These are phyloP conservation scores for Manis crassicaudata DNA, from an alignment of 2,797 vertebrate species.

Conservation along the genomic window DNA sequence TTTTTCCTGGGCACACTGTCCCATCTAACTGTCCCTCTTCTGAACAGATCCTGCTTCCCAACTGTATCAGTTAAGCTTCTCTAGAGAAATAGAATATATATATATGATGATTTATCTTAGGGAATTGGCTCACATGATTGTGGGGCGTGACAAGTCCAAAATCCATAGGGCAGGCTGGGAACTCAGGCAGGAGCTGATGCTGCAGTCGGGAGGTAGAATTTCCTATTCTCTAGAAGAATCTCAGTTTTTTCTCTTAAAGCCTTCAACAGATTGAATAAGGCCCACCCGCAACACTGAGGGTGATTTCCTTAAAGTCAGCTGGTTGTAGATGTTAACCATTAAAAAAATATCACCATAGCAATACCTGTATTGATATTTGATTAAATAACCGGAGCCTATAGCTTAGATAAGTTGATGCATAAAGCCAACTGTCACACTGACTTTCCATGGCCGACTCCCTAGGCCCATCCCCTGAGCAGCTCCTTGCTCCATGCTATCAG, in stretches of 20 bases:
- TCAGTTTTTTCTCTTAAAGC: neutral
- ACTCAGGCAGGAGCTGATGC: neutral
- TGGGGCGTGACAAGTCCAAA: neutral
- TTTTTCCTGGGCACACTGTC: neutral
- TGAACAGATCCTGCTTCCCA: neutral
- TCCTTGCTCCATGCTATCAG: accelerated
- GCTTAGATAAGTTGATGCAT: neutral
- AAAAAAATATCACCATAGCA: neutral
- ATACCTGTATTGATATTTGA: neutral
- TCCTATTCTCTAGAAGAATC: neutral
- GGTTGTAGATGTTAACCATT: neutral
- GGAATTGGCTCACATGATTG: neutral
- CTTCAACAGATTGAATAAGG: neutral
- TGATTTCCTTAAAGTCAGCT: neutral
- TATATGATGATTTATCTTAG: neutral
- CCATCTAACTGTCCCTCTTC: neutral
- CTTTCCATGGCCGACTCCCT: neutral
- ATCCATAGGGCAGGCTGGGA: neutral
- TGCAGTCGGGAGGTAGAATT: neutral
- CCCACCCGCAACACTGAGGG: neutral
- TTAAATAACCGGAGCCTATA: neutral
- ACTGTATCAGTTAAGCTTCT: neutral
- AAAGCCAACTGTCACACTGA: neutral
- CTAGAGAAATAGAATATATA: neutral
- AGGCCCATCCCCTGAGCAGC: neutral